Evolutionary conservation across 2,113 vertebrate genomes (phyloP), one percentile per base, ranked within the genome.

Genomic region (Alectura lathami): DNA sequence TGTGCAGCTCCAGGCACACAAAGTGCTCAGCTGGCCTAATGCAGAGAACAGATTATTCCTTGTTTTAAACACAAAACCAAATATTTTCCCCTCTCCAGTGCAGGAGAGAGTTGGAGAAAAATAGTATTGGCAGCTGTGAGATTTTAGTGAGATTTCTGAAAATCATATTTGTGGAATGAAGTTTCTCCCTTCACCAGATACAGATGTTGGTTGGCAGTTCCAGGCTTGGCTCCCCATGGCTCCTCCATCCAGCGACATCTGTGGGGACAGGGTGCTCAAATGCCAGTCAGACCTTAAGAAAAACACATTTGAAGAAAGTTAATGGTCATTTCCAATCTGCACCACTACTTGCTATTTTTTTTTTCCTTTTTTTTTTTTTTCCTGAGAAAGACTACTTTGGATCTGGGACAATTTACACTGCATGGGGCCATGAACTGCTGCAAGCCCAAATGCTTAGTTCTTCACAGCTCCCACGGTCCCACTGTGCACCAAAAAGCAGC

Each of bases 241-340:
- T 77, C 59, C 89, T 97, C 18, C 91, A 38, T 30, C 88, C 21
- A 94, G 95, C 51, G 96, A 97, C 87, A 97, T 68, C 68, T 30
- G 1, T 53, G 80, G 9, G 74, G 84, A 20, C 94, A 95, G 95
- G 89, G 80, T 2, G 95, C 96, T 32, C 96, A 96, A 17, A 96
- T 63, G 9, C 93, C 77, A 75, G 93, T 43, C 24, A 97, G 26
- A 43, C 69, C 78, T 86, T 96, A 62, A 48, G 0, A 2, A n/a
- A n/a, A n/a, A n/a, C n/a, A n/a, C n/a, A n/a, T n/a, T n/a, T n/a
- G n/a, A n/a, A n/a, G n/a, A n/a, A n/a, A n/a, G n/a, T n/a, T n/a
- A n/a, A n/a, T n/a, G n/a, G n/a, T n/a, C n/a, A n/a, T n/a, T n/a
- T n/a, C n/a, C n/a, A n/a, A n/a, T n/a, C n/a, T n/a, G n/a, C n/a